Evolutionary conservation across 2,888 invertebrate genomes (phyloP).

Genomic region (Thera obeliscata): DNA sequence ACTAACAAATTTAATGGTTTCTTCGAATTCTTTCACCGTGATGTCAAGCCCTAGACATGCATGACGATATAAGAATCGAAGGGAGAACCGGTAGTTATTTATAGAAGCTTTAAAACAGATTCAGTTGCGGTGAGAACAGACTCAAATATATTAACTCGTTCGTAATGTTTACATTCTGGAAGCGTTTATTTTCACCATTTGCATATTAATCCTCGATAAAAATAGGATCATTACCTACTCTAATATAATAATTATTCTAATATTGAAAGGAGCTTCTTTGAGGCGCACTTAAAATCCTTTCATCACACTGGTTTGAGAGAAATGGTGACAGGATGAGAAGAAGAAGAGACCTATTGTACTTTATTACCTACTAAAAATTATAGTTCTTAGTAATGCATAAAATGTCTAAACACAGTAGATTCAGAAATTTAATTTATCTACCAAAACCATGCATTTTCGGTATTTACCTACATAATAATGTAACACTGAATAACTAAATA

Average conservation of each 20-base stretch:
- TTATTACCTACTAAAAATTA: too few relatives aligned
- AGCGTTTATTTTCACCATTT: neutral
- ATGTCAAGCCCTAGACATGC: constrained; percentile 26
- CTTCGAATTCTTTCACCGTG: neutral
- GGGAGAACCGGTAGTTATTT: constrained; percentile 37
- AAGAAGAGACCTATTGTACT: too few relatives aligned
- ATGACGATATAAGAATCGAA: constrained; percentile 29
- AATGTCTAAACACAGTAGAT: too few relatives aligned
- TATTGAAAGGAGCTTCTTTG: too few relatives aligned
- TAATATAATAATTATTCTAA: neutral
- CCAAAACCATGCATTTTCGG: too few relatives aligned
- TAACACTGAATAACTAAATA: too few relatives aligned
- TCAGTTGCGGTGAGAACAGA: constrained; percentile 28
- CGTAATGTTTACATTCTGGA: constrained; percentile 7
- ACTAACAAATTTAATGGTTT: too few relatives aligned
- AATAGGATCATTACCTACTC: neutral
- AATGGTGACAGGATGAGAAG: too few relatives aligned
- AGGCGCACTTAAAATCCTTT: too few relatives aligned
- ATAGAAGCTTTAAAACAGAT: constrained; percentile 22
- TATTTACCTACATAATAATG: neutral
- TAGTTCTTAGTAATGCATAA: too few relatives aligned
- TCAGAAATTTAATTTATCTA: too few relatives aligned
- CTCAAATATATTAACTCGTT: constrained; percentile 25
- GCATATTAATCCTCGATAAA: neutral
- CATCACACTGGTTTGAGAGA: too few relatives aligned